These are phyloP conservation scores for Apomyelois bistriatella DNA, from an alignment of 2,888 invertebrate genomes.

Conservation along the genomic window DNA sequence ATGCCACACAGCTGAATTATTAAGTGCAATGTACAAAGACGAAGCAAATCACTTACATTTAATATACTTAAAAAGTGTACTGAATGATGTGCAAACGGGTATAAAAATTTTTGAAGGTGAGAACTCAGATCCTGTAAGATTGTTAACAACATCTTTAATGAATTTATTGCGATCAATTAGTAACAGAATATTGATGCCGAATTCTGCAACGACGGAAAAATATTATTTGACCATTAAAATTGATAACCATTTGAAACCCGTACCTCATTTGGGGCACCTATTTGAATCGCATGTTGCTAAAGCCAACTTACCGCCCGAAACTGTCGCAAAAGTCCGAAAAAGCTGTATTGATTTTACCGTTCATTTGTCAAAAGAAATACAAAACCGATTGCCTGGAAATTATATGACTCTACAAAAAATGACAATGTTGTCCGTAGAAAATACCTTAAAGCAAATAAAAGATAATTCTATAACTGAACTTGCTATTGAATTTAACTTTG, in stretches of 20 bases:
- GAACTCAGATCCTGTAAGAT: not conserved
- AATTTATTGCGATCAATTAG: not conserved
- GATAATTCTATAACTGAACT: too few relatives aligned
- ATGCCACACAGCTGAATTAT: not conserved
- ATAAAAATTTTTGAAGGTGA: not conserved
- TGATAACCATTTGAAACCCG: constrained; percentile 17
- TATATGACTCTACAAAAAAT: not conserved
- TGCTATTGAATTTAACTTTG: too few relatives aligned
- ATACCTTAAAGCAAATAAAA: too few relatives aligned
- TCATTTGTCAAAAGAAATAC: not conserved
- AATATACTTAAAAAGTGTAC: not conserved
- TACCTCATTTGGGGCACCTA: constrained; percentile 16
- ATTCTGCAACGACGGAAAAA: constrained; percentile 19
- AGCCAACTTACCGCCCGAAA: not conserved
- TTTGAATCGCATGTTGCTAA: not conserved
- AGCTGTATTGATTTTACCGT: not conserved
- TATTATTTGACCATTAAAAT: constrained; percentile 19
- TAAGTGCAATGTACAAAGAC: not conserved
- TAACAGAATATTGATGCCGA: not conserved
- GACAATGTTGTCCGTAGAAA: not conserved
- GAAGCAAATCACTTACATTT: not conserved
- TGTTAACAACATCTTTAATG: not conserved
- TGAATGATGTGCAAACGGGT: not conserved
- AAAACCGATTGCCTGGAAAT: not conserved
- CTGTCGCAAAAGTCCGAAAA: not conserved